A percentile compares a stretch with the other conserved stretches of the same genome.
Conservation (phyloP, 2,888 invertebrate species). For the Copidosoma aretas region DNA sequence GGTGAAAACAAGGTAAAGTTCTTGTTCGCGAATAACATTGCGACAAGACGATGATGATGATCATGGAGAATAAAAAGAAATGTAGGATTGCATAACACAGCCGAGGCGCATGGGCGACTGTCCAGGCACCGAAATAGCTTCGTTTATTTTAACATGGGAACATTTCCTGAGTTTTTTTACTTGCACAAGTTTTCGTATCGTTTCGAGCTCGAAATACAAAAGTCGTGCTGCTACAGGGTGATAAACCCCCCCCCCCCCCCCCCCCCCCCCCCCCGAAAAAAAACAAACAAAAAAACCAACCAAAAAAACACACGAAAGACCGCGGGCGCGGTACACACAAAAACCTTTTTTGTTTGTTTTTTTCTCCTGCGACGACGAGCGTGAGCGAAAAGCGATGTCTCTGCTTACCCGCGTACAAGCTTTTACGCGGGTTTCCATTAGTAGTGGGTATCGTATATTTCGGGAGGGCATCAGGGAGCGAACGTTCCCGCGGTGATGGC, state of each 20-base stretch:
- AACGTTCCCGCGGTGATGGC: too few species aligned
- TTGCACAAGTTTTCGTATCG: conserved; percentile 19
- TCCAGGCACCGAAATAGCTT: conserved; percentile 60
- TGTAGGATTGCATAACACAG: conserved; percentile 58
- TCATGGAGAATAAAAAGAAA: conserved; percentile 52
- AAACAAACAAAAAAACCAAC: too few species aligned
- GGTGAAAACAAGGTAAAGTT: conserved; percentile 25
- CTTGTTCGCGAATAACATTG: conserved; percentile 9
- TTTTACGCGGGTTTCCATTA: too few species aligned
- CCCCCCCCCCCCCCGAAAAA: too few species aligned
- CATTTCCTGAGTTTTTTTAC: conserved; percentile 49
- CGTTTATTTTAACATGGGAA: conserved; percentile 60
- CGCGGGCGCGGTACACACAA: too few species aligned
- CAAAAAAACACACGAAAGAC: too few species aligned
- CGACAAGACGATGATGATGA: conserved; percentile 24
- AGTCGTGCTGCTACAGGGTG: neutral
- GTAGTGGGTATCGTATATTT: too few species aligned
- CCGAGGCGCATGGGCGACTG: conserved; percentile 57
- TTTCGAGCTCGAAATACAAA: conserved; percentile 39
- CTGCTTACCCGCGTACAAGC: too few species aligned
- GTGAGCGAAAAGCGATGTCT: neutral
- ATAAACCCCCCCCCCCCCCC: too few species aligned
- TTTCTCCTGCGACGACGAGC: neutral
- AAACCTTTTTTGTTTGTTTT: too few species aligned
- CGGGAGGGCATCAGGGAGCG: too few species aligned